phyloP scores from a whole-genome alignment of 2,888 invertebrate genomes.

The Acrobasis suavella region DNA sequence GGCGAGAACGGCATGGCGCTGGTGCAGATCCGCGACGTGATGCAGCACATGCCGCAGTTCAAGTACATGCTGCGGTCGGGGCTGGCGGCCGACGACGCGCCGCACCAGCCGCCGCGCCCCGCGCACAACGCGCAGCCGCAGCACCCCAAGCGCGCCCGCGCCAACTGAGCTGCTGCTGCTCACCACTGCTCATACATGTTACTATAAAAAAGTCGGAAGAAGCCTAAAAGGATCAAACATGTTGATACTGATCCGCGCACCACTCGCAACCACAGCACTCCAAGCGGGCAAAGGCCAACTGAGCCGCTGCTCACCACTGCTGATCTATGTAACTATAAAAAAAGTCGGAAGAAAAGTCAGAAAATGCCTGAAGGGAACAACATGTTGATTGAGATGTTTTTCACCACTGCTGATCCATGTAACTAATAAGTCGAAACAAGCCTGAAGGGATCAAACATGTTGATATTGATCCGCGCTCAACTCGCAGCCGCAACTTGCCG shows the following conservation, averaged over 20 bases:
- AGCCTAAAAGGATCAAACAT: no score
- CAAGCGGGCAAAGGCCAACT: constrained; percentile 68
- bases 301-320: constrained; percentile 30
- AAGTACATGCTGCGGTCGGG: constrained; percentile 90
- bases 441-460: no score
- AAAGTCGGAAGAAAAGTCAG: no score
- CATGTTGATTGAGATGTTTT: no score
- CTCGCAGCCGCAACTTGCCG: constrained; percentile 45
- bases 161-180: constrained; percentile 50
- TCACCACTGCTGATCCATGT: no score
- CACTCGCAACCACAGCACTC: constrained; percentile 42
- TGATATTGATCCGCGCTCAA: constrained; percentile 39
- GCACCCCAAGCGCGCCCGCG: constrained; percentile 61
- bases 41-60: constrained; percentile 93
- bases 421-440: no score
- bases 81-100: constrained; percentile 52
- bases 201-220: no score
- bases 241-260: no score
- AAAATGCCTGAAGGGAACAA: no score
- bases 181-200: no score
- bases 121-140: constrained; percentile 40
- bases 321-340: no score
- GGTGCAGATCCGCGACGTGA: constrained; percentile 91
- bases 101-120: constrained; percentile 37
- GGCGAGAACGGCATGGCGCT: constrained; percentile 88